Conservation (phyloP, 2,113 vertebrate species). For the Bufo gargarizans region DNA sequence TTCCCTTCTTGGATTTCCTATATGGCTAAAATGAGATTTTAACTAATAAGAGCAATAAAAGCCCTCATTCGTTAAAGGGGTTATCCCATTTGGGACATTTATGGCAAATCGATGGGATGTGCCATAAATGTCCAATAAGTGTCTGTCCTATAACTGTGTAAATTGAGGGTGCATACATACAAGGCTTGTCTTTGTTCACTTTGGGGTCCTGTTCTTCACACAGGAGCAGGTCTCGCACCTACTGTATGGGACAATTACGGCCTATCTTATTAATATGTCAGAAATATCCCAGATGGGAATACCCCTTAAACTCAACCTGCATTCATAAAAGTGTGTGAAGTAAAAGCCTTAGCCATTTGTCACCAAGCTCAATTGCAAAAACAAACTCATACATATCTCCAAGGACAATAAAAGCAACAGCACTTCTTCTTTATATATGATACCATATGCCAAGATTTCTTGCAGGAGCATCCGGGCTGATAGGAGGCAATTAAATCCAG, state of each 20-base stretch:
- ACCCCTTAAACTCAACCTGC: background rate
- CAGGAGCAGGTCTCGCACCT: too few species aligned
- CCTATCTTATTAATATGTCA: too few species aligned
- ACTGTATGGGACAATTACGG: too few species aligned
- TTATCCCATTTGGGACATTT: too few species aligned
- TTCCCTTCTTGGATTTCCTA: background rate
- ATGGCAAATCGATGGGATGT: too few species aligned
- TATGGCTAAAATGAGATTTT: background rate
- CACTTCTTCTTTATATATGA: background rate
- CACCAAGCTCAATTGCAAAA: background rate
- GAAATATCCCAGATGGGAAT: background rate
- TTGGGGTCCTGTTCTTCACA: too few species aligned
- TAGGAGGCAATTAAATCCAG: conserved; percentile 1
- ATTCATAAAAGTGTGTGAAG: background rate
- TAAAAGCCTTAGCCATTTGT: background rate
- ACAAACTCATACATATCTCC: background rate
- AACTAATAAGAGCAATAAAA: background rate
- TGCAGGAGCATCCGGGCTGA: background rate
- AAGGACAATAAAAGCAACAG: background rate
- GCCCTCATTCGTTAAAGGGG: too few species aligned
- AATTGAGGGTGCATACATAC: too few species aligned
- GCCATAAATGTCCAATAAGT: too few species aligned
- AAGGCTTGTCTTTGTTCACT: too few species aligned
- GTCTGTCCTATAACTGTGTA: too few species aligned
- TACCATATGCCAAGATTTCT: background rate